A percentile compares a stretch with the other conserved stretches of the same genome.
Evolutionary conservation across 1,140 invertebrate genomes (phyloP).

Genomic region (Drosophila rufa): DNA sequence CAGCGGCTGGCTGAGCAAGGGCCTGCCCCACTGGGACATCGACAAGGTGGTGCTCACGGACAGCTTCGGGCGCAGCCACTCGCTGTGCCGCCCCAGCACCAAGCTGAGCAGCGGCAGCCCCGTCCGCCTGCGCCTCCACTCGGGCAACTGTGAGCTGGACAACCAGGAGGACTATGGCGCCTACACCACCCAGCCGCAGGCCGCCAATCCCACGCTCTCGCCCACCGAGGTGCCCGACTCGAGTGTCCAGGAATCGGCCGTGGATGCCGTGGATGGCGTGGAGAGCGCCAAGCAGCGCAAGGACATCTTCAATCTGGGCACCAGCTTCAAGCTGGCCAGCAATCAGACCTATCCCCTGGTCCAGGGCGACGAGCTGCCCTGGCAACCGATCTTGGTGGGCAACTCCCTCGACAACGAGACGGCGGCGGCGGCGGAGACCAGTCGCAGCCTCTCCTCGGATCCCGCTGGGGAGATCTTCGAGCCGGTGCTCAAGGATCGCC

Average conservation of each 20-base stretch:
- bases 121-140: constrained; percentile 89
- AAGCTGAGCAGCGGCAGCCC: constrained; percentile 91
- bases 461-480: constrained; percentile 84
- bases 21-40: constrained; percentile 91
- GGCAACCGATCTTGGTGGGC: constrained; percentile 85
- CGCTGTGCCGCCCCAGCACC: constrained; percentile 91
- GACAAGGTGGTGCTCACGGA: constrained; percentile 94
- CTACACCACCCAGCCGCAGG: constrained; percentile 63
- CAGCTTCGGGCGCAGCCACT: constrained; percentile 93
- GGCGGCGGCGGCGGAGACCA: constrained; percentile 86
- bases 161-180: constrained; percentile 83
- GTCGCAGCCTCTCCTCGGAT: constrained; percentile 87
- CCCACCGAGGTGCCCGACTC: constrained; percentile 60
- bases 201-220: neutral
- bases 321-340: constrained; percentile 73
- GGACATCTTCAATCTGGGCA: constrained; percentile 79
- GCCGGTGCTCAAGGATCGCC: constrained; percentile 74
- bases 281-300: constrained; percentile 77
- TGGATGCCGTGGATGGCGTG: constrained; percentile 71
- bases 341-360: constrained; percentile 71
- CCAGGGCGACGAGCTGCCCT: constrained; percentile 85
- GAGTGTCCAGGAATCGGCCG: constrained; percentile 69
- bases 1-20: constrained; percentile 96
- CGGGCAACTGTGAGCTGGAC: constrained; percentile 90
- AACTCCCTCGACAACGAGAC: constrained; percentile 85